A percentile compares a stretch with the other conserved stretches of the same genome.
These are phyloP conservation scores for Liasis olivaceus DNA, from an alignment of 2,797 vertebrate species.

Conservation along the genomic window DNA sequence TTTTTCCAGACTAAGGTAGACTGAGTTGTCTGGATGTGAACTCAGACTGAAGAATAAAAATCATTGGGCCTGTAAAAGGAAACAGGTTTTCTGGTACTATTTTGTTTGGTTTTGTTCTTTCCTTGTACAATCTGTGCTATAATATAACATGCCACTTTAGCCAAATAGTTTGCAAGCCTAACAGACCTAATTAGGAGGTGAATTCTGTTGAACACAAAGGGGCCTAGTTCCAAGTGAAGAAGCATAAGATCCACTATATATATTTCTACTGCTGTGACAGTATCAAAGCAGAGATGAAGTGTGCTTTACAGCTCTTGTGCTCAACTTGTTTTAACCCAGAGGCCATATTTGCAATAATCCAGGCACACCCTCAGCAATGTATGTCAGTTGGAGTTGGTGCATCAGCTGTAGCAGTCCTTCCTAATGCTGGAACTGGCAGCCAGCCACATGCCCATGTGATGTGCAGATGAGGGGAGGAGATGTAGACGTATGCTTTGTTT, in stretches of 20 bases:
- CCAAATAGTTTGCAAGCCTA: not conserved
- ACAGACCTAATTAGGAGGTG: not conserved
- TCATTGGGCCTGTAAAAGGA: not conserved
- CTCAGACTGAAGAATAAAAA: not conserved
- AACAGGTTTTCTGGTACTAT: not conserved
- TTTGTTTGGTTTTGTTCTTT: not conserved
- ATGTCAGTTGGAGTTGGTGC: slow-evolving; percentile 3
- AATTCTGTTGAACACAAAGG: not conserved
- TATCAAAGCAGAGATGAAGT: not conserved
- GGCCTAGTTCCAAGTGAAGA: not conserved
- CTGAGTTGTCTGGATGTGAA: not conserved
- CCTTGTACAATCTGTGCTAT: not conserved
- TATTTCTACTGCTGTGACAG: not conserved
- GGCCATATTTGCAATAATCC: not conserved
- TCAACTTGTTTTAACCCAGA: slow-evolving; percentile 18
- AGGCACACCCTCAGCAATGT: not conserved
- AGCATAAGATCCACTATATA: not conserved
- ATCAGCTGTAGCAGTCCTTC: slow-evolving; percentile 17
- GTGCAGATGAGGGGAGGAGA: not conserved
- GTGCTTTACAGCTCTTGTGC: not conserved
- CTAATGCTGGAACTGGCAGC: slow-evolving; percentile 2
- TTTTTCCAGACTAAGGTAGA: not conserved
- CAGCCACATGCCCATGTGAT: not conserved
- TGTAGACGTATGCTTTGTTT: not conserved
- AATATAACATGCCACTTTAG: not conserved